A percentile compares a stretch with the other conserved stretches of the same genome.
These are phyloP conservation scores for Luperina nickerlii DNA, from an alignment of 2,888 invertebrate species.

Conservation along the genomic window DNA sequence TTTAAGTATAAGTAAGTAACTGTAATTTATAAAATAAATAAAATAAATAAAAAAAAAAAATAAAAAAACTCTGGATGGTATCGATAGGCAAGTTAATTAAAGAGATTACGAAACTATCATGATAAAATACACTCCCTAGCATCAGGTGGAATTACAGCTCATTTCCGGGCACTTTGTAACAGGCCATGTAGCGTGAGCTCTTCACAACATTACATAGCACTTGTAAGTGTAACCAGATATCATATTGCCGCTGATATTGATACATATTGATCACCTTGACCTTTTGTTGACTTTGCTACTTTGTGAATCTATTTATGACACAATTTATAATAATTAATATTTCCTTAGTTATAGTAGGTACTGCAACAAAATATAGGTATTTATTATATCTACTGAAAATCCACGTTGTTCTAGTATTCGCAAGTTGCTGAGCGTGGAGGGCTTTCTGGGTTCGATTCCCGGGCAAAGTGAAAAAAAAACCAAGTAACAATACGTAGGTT, in stretches of 20 bases:
- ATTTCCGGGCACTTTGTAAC: too few species aligned
- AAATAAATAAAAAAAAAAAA: too few species aligned
- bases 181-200: neutral
- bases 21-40: too few species aligned
- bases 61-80: neutral
- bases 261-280: conserved; percentile 39
- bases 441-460: neutral
- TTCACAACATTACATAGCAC: neutral
- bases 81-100: neutral
- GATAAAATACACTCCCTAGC: neutral
- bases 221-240: conserved; percentile 28
- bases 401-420: neutral
- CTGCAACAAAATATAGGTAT: neutral
- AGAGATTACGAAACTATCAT: conserved; percentile 14
- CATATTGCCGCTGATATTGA: conserved; percentile 40
- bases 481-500: neutral
- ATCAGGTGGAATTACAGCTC: too few species aligned
- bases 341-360: conserved; percentile 3
- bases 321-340: conserved; percentile 28
- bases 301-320: conserved; percentile 16
- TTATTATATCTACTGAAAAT: neutral
- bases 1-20: too few species aligned
- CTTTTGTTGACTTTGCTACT: conserved; percentile 30
- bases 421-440: neutral
- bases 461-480: neutral